These are phyloP conservation scores for Ylistrum balloti DNA, from an alignment of 1,140 invertebrate species.

Conservation along the genomic window DNA sequence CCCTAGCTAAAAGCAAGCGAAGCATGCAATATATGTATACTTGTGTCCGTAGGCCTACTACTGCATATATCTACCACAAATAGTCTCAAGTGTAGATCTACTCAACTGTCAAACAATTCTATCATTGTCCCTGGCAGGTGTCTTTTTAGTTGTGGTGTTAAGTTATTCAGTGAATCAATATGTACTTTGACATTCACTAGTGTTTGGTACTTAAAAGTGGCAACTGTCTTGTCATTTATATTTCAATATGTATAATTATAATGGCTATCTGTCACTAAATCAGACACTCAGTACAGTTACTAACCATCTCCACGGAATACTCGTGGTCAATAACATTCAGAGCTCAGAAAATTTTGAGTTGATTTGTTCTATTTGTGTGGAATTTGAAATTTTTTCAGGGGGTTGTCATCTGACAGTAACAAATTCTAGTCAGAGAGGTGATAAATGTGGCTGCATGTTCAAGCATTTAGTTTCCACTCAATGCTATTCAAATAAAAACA, in stretches of 20 bases:
- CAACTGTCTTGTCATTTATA: conserved; percentile 28
- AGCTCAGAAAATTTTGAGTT: too few species aligned
- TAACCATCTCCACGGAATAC: background rate
- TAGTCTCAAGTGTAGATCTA: background rate
- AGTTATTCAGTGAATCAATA: conserved; percentile 36
- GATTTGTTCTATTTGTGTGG: too few species aligned
- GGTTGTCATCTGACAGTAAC: too few species aligned
- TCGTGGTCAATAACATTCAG: background rate
- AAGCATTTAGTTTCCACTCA: background rate
- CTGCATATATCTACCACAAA: background rate
- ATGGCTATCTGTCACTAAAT: background rate
- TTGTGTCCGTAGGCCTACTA: background rate
- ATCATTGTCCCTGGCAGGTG: conserved; percentile 37
- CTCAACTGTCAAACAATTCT: conserved; percentile 1
- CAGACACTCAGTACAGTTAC: background rate
- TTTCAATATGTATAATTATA: background rate
- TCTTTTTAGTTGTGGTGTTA: background rate
- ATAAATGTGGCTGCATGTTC: too few species aligned
- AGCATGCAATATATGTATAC: background rate
- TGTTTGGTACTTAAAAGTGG: conserved; percentile 32
- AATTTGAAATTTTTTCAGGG: too few species aligned
- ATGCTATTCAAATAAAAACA: background rate
- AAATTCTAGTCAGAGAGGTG: too few species aligned
- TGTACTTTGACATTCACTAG: conserved; percentile 14
- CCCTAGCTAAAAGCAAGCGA: background rate